A percentile compares a stretch with the other conserved stretches of the same genome.
Conservation (phyloP, 2,888 invertebrate genomes). For the Tenthredo scrophulariae region DNA sequence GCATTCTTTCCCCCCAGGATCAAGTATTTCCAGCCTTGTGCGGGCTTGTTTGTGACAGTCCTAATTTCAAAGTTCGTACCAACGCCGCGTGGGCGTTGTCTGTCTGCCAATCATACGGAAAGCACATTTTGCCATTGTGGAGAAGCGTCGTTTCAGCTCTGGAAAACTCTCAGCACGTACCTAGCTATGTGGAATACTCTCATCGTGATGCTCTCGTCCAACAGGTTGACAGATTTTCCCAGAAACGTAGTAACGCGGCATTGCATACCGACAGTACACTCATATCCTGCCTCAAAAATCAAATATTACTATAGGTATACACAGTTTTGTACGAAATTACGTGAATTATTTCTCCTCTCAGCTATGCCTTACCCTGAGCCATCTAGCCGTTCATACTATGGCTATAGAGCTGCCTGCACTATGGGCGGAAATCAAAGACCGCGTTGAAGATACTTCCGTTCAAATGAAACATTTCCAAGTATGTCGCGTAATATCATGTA, state of each 20-base stretch:
- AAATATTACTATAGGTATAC: background rate
- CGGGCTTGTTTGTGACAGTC: conserved; percentile 85
- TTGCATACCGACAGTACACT: background rate
- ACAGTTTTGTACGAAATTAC: background rate
- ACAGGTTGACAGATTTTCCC: conserved; percentile 80
- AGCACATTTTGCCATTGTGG: conserved; percentile 84
- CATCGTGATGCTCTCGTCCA: conserved; percentile 93
- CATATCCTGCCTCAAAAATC: background rate
- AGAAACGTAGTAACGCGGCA: background rate
- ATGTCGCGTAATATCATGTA: conserved; percentile 44
- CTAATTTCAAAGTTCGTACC: conserved; percentile 94
- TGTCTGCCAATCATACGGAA: conserved; percentile 83
- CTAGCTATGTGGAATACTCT: conserved; percentile 91
- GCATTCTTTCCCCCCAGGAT: conserved; percentile 77
- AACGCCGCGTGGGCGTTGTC: conserved; percentile 90
- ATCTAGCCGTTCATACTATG: conserved; percentile 80
- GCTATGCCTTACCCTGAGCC: conserved; percentile 88
- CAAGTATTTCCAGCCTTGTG: conserved; percentile 84
- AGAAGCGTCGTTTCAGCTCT: conserved; percentile 86
- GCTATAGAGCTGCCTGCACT: conserved; percentile 69
- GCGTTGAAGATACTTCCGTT: conserved; percentile 68
- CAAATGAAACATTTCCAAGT: conserved; percentile 74
- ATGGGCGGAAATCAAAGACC: conserved; percentile 71
- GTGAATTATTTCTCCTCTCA: conserved; percentile 75
- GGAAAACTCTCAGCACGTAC: conserved; percentile 88